Evolutionary conservation across 2,113 vertebrate genomes (phyloP), one percentile per base, ranked within the genome.

Genomic region (Bostrychus sinensis): DNA sequence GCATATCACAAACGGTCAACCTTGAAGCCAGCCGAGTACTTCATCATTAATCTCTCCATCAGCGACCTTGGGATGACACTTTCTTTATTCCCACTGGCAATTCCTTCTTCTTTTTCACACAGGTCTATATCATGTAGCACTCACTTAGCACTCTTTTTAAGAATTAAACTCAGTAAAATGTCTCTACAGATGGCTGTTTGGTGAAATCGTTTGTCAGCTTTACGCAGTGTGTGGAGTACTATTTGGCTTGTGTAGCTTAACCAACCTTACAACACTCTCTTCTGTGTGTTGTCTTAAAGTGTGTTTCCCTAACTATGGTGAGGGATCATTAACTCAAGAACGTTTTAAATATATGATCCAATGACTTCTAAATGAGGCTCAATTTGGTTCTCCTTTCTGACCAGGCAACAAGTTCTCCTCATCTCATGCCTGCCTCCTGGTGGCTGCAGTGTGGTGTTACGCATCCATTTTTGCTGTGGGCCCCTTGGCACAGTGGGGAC

Each of bases 261-360:
- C 75, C 78, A 95, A 94, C 85, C 93, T 96, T 67, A 93, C 93
- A 0, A 89, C 88, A 11, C 89, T 96, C 23, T 94, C 94, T 22
- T 78, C 84, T 0, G 93, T 95, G 41, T 95, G 94, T 90, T 96
- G 94, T 84, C 92, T 96, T n/a, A 94, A 94, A 89, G 92, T 95
- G 84, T 94, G 93, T 58, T 90, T 89, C 82, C 93, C 93, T 0
- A 88, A 86, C 66, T 92, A 93, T 0, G 93, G 94, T 95, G 89
- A 80, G 93, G 6, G 17, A 34, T 19, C 7, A 12, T 34, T 13
- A 0, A 51, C 4, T 14, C 14, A n/a, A 34, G 7, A 42, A 17
- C 5, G 39, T 7, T 42, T 2, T 1, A 2, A 41, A 41, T 2
- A 25, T 7, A 48, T 13, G 22, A 14, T 13, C 20, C 22, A 14